Evolutionary conservation across 1,140 invertebrate genomes (phyloP).

Genomic region (Lordiphosa stackelbergi): DNA sequence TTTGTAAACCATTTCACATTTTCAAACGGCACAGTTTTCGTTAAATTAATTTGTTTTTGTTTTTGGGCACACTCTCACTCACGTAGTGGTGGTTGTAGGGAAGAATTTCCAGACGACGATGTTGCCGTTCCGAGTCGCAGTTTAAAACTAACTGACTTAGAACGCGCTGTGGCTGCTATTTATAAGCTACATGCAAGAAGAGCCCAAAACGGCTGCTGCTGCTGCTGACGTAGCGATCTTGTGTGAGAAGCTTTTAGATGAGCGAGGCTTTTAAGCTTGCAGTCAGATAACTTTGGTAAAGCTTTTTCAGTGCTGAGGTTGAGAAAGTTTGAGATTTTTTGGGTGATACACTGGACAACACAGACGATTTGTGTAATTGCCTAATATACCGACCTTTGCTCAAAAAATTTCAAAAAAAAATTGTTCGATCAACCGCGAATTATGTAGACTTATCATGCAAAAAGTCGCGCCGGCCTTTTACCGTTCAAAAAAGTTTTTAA

Average conservation of each 20-base stretch:
- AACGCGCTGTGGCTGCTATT: slow-evolving; percentile 47
- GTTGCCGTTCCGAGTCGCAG: slow-evolving; percentile 40
- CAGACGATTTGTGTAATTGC: background rate
- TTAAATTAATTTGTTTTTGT: slow-evolving; percentile 29
- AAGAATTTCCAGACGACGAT: slow-evolving; percentile 24
- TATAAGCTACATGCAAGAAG: slow-evolving; percentile 46
- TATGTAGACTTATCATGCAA: too few species aligned
- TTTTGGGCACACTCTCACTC: slow-evolving; percentile 30
- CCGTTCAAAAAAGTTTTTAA: too few species aligned
- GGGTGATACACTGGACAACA: slow-evolving; percentile 38
- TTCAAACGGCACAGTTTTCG: slow-evolving; percentile 33
- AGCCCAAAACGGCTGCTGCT: background rate
- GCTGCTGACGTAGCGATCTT: slow-evolving; percentile 14
- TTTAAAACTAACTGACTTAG: slow-evolving; percentile 57
- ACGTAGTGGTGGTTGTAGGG: slow-evolving; percentile 22
- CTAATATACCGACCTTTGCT: too few species aligned
- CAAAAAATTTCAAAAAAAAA: too few species aligned
- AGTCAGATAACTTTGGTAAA: slow-evolving; percentile 37
- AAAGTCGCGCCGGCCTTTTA: too few species aligned
- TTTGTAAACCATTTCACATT: slow-evolving; percentile 52
- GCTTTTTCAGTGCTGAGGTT: slow-evolving; percentile 36
- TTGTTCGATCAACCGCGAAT: too few species aligned
- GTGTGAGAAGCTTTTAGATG: slow-evolving; percentile 22
- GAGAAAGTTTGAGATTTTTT: slow-evolving; percentile 49
- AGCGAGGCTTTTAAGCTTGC: slow-evolving; percentile 17